Evolutionary conservation across 2,797 vertebrate genomes (phyloP).

Genomic region (Tauraco hartlaubi): DNA sequence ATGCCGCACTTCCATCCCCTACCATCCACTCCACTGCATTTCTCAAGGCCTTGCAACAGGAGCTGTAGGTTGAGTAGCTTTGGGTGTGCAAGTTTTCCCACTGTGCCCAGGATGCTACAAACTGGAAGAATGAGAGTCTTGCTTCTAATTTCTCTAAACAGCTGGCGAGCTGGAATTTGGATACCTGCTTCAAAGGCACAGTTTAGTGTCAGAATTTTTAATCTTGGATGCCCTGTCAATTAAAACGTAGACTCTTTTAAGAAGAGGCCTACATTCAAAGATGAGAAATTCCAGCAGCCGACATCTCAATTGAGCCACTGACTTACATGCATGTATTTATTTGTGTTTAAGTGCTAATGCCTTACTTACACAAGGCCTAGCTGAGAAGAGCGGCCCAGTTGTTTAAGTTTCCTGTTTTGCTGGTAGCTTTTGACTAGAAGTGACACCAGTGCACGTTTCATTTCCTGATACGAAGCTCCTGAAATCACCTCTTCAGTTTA

Average conservation of each 20-base stretch:
- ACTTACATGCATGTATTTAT: background rate
- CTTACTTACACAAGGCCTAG: background rate
- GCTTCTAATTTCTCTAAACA: background rate
- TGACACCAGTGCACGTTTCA: background rate
- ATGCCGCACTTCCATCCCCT: background rate
- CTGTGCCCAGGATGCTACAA: background rate
- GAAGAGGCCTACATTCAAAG: background rate
- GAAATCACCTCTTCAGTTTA: background rate
- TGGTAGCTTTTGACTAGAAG: background rate
- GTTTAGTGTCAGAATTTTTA: background rate
- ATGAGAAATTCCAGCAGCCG: background rate
- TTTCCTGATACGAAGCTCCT: background rate
- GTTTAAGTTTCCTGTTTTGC: background rate
- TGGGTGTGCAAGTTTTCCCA: background rate
- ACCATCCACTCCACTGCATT: background rate
- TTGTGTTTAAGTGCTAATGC: background rate
- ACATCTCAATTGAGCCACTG: background rate
- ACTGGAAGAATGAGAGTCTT: background rate
- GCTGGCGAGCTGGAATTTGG: background rate
- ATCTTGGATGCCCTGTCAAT: background rate
- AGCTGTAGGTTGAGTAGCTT: background rate
- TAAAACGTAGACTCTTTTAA: background rate
- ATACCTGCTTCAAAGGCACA: background rate
- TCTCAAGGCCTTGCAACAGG: background rate
- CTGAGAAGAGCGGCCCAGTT: background rate